Base-by-base conservation (phyloP, 2,888 invertebrate species). In the Lithophane semibrunnea region DNA sequence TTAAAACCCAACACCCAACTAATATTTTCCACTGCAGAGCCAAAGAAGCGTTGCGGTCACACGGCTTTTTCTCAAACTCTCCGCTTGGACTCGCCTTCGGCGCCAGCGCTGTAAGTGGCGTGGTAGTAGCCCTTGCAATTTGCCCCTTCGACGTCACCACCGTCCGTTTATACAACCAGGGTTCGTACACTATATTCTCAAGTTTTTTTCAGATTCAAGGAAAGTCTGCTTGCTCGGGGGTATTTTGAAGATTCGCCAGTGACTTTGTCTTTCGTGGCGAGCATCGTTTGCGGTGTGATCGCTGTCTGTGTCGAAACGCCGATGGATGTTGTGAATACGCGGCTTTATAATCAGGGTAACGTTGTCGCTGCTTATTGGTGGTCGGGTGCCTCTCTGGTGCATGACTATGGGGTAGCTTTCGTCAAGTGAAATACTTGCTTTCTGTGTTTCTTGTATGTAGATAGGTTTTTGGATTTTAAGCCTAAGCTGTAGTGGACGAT, bases 131-230 rank as follows among this genome's bases (percentile, higher is more conserved):
- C 9, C 88, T 98, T 0, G 97, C 97, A 81, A 98, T 99, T 97
- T 98, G 99, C 76, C 99, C 99, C 0, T 98, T 99, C 91, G 99
- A 99, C 93, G 98, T 99, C 54, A 97, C 98, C 85, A 97, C 98
- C 66, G 98, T 99, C n/a, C 97, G 99, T 85, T 97, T 99, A 79
- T 99, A 98, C 92, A 99, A 99, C 95, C 99, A 99, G 97, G 98
- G 98, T 97, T 97, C 93, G 93, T 91, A 88, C 65, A 70, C 63
- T 72, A 73, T 29, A 72, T 80, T 66, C 73, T 61, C 16, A 80
- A 80, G 77, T 84, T 84, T 88, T 56, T 95, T 95, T 54, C 96
- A 96, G 96, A 91, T 90, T 93, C 87, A 96, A 96, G 92, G 90
- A 93, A 84, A 83, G 85, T 77, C 91, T 96, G 79, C 84, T 90